Conservation (phyloP, 2,113 vertebrate species). For the Lophius piscatorius region DNA sequence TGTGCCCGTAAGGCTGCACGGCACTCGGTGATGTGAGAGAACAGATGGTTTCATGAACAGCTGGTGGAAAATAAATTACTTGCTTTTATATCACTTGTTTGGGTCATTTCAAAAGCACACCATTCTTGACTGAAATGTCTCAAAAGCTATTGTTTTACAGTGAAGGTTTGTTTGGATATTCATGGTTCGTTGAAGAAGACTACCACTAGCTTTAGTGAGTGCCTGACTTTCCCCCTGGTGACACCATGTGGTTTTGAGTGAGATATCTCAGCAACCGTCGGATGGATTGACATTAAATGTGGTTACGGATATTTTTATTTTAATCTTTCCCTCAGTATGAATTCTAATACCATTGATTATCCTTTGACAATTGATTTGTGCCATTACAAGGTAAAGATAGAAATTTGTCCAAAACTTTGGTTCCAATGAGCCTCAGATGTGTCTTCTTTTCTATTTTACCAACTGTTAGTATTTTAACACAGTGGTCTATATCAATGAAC, state of each 20-base stretch:
- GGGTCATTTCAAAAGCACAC: not conserved
- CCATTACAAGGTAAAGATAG: not conserved
- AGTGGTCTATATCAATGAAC: too few relatives aligned
- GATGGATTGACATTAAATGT: not conserved
- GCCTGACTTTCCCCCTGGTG: not conserved
- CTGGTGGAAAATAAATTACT: constrained; percentile 15
- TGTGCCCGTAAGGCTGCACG: not conserved
- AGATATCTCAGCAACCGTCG: not conserved
- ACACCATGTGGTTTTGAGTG: not conserved
- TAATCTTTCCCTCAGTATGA: not conserved
- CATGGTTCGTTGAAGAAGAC: not conserved
- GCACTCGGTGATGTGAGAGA: constrained; percentile 5
- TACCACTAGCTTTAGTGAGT: not conserved
- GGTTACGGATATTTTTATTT: not conserved
- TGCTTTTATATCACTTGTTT: constrained; percentile 16
- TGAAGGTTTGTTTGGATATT: not conserved
- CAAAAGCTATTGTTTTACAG: not conserved
- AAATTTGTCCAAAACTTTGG: not conserved
- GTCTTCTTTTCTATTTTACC: not conserved
- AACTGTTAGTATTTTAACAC: not conserved
- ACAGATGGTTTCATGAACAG: constrained; percentile 3
- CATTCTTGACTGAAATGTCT: not conserved
- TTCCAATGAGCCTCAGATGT: not conserved
- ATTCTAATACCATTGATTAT: not conserved
- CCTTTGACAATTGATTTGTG: not conserved